phyloP scores from a whole-genome alignment of 2,888 invertebrate species.

The Eupithecia tripunctaria region DNA sequence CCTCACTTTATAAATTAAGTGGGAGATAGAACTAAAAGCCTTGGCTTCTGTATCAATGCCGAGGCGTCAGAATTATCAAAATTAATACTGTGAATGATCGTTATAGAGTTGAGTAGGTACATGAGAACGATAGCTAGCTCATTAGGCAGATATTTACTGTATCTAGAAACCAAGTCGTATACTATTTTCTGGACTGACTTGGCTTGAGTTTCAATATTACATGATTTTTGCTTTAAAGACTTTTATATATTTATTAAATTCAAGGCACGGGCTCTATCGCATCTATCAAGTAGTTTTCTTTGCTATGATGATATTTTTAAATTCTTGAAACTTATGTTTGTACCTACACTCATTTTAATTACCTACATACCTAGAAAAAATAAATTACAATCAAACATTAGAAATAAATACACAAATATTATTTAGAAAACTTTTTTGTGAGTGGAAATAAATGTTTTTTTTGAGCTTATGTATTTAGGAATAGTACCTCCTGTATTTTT shows the following conservation, averaged over 20 bases:
- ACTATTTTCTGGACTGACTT: not conserved
- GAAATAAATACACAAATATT: too few relatives aligned
- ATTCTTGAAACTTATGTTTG: too few relatives aligned
- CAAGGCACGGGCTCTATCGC: too few relatives aligned
- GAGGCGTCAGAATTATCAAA: slow-evolving; percentile 78
- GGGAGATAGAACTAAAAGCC: slow-evolving; percentile 76
- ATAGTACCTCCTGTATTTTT: too few relatives aligned
- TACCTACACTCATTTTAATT: too few relatives aligned
- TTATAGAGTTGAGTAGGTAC: slow-evolving; percentile 51
- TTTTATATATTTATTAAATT: not conserved
- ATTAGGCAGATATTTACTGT: slow-evolving; percentile 52
- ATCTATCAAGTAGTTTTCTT: not conserved
- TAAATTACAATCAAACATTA: too few relatives aligned
- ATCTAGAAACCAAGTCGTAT: slow-evolving; percentile 10
- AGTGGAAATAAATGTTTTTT: too few relatives aligned
- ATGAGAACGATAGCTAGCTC: slow-evolving; percentile 61
- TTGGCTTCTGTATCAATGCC: slow-evolving; percentile 73
- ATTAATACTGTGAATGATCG: slow-evolving; percentile 80
- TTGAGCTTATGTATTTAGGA: too few relatives aligned
- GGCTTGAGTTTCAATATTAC: not conserved
- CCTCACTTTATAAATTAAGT: slow-evolving; percentile 67
- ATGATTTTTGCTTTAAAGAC: not conserved
- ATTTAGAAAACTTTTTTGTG: too few relatives aligned
- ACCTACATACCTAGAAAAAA: too few relatives aligned
- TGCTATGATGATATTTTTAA: too few relatives aligned